phyloP scores from a whole-genome alignment of 2,797 vertebrate species.

The Pempheris klunzingeri region DNA sequence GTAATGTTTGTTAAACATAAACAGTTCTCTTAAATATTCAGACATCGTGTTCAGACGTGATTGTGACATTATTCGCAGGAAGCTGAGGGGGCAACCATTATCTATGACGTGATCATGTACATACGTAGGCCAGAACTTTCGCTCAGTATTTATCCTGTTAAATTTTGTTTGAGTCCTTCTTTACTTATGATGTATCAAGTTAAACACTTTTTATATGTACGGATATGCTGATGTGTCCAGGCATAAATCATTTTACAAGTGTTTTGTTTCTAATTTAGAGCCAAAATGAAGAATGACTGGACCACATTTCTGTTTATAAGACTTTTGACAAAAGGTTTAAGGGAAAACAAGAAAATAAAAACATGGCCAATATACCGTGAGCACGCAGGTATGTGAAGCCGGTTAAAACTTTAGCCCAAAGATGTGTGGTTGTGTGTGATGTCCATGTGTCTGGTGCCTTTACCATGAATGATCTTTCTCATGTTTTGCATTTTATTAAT shows the following conservation, averaged over 20 bases:
- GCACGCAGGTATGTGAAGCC: constrained; percentile 85
- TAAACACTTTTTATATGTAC: constrained; percentile 76
- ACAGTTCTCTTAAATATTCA: background rate
- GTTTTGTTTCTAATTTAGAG: constrained; percentile 88
- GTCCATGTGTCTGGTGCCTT: constrained; percentile 77
- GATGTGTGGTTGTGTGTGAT: constrained; percentile 78
- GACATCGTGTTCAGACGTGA: background rate
- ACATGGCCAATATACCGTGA: constrained; percentile 85
- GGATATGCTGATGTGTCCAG: constrained; percentile 86
- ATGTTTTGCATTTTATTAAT: constrained; percentile 56
- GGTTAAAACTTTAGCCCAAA: constrained; percentile 77
- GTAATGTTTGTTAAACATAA: constrained; percentile 1
- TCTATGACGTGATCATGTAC: constrained; percentile 86
- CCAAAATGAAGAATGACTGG: constrained; percentile 65
- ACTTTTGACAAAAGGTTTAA: constrained; percentile 74
- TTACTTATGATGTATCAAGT: constrained; percentile 65
- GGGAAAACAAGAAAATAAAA: constrained; percentile 76
- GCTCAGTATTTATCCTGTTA: constrained; percentile 73
- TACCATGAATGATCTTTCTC: constrained; percentile 40
- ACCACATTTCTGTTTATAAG: constrained; percentile 76
- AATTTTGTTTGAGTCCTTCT: constrained; percentile 49
- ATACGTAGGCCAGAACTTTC: constrained; percentile 76
- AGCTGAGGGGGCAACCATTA: constrained; percentile 95
- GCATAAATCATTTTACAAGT: constrained; percentile 85
- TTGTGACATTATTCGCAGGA: constrained; percentile 44